Evolutionary conservation across 1,140 invertebrate species (phyloP).

Genomic region (Lithobius niger): DNA sequence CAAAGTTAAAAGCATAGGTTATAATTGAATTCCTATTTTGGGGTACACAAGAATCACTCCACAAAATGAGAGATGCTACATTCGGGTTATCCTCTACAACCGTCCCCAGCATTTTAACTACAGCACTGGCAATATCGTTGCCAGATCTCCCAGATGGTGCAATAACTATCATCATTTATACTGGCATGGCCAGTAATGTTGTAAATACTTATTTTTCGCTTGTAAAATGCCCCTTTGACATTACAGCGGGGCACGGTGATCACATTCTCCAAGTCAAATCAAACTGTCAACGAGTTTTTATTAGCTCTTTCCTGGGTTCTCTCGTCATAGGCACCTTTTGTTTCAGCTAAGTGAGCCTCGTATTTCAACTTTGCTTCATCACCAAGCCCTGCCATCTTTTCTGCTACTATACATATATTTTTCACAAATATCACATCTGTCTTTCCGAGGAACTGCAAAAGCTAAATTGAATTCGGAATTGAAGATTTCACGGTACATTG

Average conservation of each 20-base stretch:
- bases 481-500: background rate
- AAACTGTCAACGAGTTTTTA: too few species aligned
- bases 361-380: too few species aligned
- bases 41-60: background rate
- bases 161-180: background rate
- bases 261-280: too few species aligned
- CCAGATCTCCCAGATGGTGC: background rate
- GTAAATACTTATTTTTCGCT: too few species aligned
- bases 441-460: background rate
- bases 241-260: too few species aligned
- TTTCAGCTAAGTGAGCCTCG: too few species aligned
- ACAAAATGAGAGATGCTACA: background rate
- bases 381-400: too few species aligned
- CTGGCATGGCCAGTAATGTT: background rate
- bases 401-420: too few species aligned
- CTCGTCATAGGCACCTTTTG: too few species aligned
- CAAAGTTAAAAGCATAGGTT: background rate
- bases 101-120: background rate
- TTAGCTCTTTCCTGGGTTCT: too few species aligned
- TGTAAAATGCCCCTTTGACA: too few species aligned
- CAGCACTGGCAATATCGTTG: slow-evolving; percentile 5
- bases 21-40: background rate
- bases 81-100: background rate
- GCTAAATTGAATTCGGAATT: background rate
- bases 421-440: background rate